Evolutionary conservation across 2,113 vertebrate genomes (phyloP), one percentile per base, ranked within the genome.

Genomic region (Pluvianellus socialis): DNA sequence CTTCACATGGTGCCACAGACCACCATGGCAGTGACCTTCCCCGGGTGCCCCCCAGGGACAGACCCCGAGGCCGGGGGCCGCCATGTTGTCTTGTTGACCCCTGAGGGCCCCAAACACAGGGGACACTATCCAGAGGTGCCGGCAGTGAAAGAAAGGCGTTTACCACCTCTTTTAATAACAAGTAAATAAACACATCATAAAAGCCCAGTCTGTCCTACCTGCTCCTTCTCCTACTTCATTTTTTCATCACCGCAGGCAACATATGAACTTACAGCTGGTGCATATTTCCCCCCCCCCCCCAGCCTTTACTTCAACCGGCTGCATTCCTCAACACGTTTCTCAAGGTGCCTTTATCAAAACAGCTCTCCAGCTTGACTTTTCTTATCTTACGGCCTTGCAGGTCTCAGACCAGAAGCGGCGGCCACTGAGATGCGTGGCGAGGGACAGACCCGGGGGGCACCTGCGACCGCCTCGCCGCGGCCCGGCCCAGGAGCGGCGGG

Each of bases 21-120:
- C 30, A 33, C 7, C 18, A 14, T 0, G 0, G 2, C 3, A 20
- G 28, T 6, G 59, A 44, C 74, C 32, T 33, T n/a, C 33, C 42
- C 47, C 10, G 10, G 40, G 28, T 5, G 10, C 32, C 3, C 4
- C 10, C 21, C 47, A 20, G 19, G 19, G 45, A 9, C 10, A 21
- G 47, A 12, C 21, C 47, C 47, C 11, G 47, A 49, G 47, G 47
- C 47, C 47, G 8, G 47, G 47, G 6, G 5, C 75, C 58, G 4
- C 67, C 30, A 14, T 24, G 13, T 26, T 12, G 66, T 58, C 33
- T 55, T 55, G 42, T 63, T 1, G 2, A 40, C 2, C 9, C 67
- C 79, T 24, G 72, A 14, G 40, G 28, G 33, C 50, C 27, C 47
- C n/a, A 2, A 11, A 38, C 35, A 19, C 2, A 2, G 22, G 14